A percentile compares a stretch with the other conserved stretches of the same genome.
phyloP scores from a whole-genome alignment of 1,140 invertebrate species.

The Dryas iulia region DNA sequence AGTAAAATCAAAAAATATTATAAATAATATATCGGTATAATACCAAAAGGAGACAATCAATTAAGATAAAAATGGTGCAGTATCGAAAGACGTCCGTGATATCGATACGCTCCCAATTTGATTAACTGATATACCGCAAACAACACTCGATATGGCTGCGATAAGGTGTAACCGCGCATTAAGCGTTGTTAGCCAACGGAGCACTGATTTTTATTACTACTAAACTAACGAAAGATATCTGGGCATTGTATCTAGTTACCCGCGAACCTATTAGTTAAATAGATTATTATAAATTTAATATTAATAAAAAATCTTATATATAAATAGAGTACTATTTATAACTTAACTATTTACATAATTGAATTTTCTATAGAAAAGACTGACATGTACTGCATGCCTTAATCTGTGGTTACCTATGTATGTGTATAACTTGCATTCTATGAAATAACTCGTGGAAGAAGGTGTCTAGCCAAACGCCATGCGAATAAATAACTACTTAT shows the following conservation, averaged over 20 bases:
- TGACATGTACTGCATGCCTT: slow-evolving; percentile 29
- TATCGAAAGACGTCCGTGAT: slow-evolving; percentile 66
- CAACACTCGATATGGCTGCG: slow-evolving; percentile 65
- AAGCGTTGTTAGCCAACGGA: slow-evolving; percentile 70
- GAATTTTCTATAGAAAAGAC: slow-evolving; percentile 21
- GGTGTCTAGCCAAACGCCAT: slow-evolving; percentile 34
- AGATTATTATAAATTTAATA: neutral
- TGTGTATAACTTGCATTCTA: slow-evolving; percentile 29
- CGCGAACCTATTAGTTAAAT: neutral
- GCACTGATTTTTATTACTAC: slow-evolving; percentile 74
- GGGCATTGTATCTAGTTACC: slow-evolving; percentile 36
- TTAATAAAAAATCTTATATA: neutral
- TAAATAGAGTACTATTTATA: slow-evolving; percentile 2
- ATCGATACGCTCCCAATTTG: slow-evolving; percentile 76
- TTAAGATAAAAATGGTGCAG: slow-evolving; percentile 71
- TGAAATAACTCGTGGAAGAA: slow-evolving; percentile 29
- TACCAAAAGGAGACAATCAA: slow-evolving; percentile 73
- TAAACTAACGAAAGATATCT: slow-evolving; percentile 58
- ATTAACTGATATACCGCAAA: slow-evolving; percentile 71
- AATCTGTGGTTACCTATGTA: neutral
- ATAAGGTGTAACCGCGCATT: slow-evolving; percentile 69
- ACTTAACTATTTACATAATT: neutral
- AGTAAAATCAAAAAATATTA: no score
- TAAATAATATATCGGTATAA: slow-evolving; percentile 54
- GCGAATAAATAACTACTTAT: slow-evolving; percentile 42